These are phyloP conservation scores for Psix sp. DNA, from an alignment of 1,140 invertebrate genomes.

Conservation along the genomic window DNA sequence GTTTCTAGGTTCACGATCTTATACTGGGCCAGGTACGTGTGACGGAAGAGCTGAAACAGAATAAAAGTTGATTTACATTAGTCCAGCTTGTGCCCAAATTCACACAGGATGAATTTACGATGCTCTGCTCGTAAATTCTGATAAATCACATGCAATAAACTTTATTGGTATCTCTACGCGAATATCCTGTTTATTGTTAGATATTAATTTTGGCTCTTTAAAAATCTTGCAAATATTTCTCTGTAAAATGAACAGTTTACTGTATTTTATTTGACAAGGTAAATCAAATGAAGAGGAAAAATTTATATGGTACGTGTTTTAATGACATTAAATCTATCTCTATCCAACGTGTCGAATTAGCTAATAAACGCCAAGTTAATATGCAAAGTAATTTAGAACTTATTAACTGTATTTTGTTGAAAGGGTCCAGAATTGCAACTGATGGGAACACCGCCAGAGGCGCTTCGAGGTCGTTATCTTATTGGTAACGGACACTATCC, in stretches of 20 bases:
- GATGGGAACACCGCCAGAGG: constrained; percentile 19
- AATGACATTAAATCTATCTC: no score
- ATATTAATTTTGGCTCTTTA: no score
- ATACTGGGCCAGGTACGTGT: constrained; percentile 79
- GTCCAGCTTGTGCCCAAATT: neutral
- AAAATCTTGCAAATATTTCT: no score
- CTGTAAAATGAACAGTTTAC: no score
- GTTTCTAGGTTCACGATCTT: constrained; percentile 78
- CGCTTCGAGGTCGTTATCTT: constrained; percentile 31
- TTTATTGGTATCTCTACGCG: no score
- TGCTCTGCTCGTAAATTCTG: no score
- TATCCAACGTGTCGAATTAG: no score
- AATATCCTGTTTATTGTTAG: no score
- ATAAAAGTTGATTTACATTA: constrained; percentile 54
- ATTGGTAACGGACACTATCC: constrained; percentile 36
- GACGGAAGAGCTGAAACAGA: constrained; percentile 79
- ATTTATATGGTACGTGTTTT: no score
- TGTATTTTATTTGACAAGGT: no score
- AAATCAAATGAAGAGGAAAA: no score
- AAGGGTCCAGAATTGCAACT: constrained; percentile 16
- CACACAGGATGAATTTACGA: neutral
- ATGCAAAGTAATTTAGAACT: constrained; percentile 1
- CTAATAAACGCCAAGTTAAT: constrained; percentile 7
- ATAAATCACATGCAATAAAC: no score
- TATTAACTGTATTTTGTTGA: constrained; percentile 3